phyloP scores from a whole-genome alignment of 2,888 invertebrate species.

The Adineta ricciae region DNA sequence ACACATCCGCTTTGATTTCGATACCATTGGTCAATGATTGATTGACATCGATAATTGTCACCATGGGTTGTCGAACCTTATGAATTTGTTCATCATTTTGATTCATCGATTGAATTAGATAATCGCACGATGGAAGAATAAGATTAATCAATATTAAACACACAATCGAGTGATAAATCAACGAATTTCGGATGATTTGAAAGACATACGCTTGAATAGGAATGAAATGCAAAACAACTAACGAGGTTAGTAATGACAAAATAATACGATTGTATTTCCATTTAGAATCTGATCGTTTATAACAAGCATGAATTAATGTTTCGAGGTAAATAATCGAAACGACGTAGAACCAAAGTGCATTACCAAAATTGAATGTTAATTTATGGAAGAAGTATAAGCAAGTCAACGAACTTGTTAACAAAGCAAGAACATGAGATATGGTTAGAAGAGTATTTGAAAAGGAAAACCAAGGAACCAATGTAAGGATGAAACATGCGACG shows the following conservation, averaged over 20 bases:
- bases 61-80: background rate
- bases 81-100: background rate
- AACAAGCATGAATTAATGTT: background rate
- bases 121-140: background rate
- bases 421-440: background rate
- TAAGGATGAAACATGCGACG: background rate
- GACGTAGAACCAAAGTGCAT: background rate
- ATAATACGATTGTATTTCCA: constrained; percentile 8
- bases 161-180: background rate
- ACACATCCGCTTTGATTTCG: background rate
- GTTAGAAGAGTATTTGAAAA: background rate
- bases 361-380: background rate
- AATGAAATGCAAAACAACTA: background rate
- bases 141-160: background rate
- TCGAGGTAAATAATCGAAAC: background rate
- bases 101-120: background rate
- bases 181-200: background rate
- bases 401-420: background rate
- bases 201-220: background rate
- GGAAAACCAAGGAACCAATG: background rate
- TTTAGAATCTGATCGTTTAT: background rate
- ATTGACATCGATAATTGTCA: background rate
- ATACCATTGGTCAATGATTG: background rate
- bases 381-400: background rate
- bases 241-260: background rate